Conservation (phyloP, 2,113 vertebrate genomes). For the Pagrus major region DNA sequence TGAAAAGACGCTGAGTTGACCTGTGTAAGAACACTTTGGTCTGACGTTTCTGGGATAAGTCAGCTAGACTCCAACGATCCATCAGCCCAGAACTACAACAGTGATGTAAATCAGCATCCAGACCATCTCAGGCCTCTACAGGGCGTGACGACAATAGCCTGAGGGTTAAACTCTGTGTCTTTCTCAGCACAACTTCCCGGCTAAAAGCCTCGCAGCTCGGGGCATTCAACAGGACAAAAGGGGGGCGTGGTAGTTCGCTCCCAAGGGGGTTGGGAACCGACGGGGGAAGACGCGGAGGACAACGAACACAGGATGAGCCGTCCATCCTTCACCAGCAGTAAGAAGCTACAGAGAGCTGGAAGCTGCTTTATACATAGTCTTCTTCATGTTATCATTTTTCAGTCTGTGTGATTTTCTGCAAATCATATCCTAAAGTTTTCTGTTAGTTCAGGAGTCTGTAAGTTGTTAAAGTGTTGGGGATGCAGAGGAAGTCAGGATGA, state of each 20-base stretch:
- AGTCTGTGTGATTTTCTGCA: neutral
- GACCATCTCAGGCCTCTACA: neutral
- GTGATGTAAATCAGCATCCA: slow-evolving; percentile 29
- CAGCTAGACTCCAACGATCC: neutral
- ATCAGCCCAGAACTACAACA: neutral
- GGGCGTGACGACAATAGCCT: slow-evolving; percentile 26
- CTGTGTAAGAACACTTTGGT: neutral
- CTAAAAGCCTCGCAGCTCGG: slow-evolving; percentile 11
- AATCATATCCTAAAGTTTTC: neutral
- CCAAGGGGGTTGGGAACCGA: slow-evolving; percentile 30
- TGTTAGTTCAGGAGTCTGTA: neutral
- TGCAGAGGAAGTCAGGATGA: neutral
- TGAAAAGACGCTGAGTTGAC: no score
- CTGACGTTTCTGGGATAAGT: neutral
- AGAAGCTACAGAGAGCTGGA: neutral
- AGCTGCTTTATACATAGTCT: neutral
- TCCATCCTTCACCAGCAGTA: neutral
- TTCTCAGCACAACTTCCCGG: slow-evolving; percentile 39
- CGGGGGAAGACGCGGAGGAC: neutral
- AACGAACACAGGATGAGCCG: slow-evolving; percentile 6
- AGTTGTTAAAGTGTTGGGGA: neutral
- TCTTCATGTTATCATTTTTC: neutral
- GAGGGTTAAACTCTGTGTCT: neutral
- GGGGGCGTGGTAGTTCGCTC: slow-evolving; percentile 19
- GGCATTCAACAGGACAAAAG: slow-evolving; percentile 65